Conservation (phyloP, 1,140 invertebrate species). For the Apis mellifera region Amel_HAv3.1 CM009937.2:2609501-2610000, state of each 20-base stretch:
- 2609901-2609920: constrained; percentile 16
- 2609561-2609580: constrained; percentile 27
- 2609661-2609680: constrained; percentile 13
- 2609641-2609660: constrained; percentile 20
- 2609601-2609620: constrained; percentile 16
- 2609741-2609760: constrained; percentile 15
- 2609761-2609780: constrained; percentile 46
- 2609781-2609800: constrained; percentile 25
- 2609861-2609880: constrained; percentile 23
- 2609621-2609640: constrained; percentile 5
- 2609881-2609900: constrained; percentile 1
- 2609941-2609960: not conserved
- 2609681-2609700: constrained; percentile 2
- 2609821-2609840: not conserved
- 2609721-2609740: constrained; percentile 2
- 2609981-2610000: constrained; percentile 14
- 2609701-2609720: constrained; percentile 11
- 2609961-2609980: not conserved
- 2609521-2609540: not conserved
- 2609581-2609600: constrained; percentile 25
- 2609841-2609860: not conserved
- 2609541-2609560: constrained; percentile 32
- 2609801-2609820: not conserved
- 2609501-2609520: constrained; percentile 17
- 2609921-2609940: constrained; percentile 11